Percentiles rank a stretch among this genome's conserved stretches.
These are phyloP conservation scores for Carposina sasakii DNA, from an alignment of 1,140 invertebrate genomes.

Conservation along the genomic window DNA sequence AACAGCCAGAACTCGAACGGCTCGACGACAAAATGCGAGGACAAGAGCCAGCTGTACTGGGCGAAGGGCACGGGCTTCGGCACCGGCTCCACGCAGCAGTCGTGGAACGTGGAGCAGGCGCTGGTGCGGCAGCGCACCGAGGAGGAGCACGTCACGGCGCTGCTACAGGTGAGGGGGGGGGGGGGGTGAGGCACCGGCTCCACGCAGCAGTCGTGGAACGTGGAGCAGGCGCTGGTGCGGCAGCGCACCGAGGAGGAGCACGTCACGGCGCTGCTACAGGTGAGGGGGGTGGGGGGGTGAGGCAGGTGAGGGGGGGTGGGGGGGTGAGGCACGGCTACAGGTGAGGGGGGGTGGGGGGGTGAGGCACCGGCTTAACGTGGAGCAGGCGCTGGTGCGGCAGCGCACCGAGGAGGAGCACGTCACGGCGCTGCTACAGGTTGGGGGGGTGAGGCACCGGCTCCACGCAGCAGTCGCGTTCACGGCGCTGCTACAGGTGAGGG, in stretches of 20 bases:
- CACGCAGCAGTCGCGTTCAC: too few species aligned
- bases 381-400: conserved; percentile 91
- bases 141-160: conserved; percentile 93
- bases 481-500: too few species aligned
- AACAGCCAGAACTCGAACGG: conserved; percentile 58
- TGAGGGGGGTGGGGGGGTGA: conserved; percentile 34
- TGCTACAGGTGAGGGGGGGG: conserved; percentile 73
- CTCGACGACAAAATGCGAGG: conserved; percentile 71
- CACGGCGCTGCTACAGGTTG: conserved; percentile 82
- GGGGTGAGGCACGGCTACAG: too few species aligned
- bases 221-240: conserved; percentile 91
- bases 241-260: conserved; percentile 95
- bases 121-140: conserved; percentile 90
- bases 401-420: conserved; percentile 95
- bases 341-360: too few species aligned
- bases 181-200: conserved; percentile 80
- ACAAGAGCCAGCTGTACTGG: conserved; percentile 93
- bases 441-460: too few species aligned
- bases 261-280: conserved; percentile 86
- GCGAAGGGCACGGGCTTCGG: conserved; percentile 96
- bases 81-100: conserved; percentile 94
- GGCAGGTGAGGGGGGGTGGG: too few species aligned
- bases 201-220: conserved; percentile 96
- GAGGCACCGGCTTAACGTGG: conserved; percentile 97
- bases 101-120: conserved; percentile 96